Base-by-base conservation (phyloP, 2,797 vertebrate species). In the Lates japonicus region DNA sequence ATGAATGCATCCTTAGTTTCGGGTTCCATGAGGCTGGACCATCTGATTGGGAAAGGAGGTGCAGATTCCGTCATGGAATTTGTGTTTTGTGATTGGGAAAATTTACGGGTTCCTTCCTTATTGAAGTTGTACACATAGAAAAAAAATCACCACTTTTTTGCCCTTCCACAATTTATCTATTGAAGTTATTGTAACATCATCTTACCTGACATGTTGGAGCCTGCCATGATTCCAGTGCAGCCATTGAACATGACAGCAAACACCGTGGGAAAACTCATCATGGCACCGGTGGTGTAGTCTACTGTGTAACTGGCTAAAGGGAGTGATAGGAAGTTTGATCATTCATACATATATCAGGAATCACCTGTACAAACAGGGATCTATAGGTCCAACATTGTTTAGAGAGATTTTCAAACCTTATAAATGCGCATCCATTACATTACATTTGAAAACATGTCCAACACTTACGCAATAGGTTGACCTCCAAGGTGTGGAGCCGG, bases 211-310 rank as follows among this genome's bases (percentile, higher is more conserved):
- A 97, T 96, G 81, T 97, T 97, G 82, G 96, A 96, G 4, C 96
- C 96, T 0, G 96, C 96, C 96, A 97, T 97, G 82, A 97, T 96
- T 19, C 96, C 96, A 0, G 96, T 96, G 88, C 96, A 97, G 58
- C 96, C 96, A 0, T 96, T 97, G 81, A 97, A 97, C 93, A 97
- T 95, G 75, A 97, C 95, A 0, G 96, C 95, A 66, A 97, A 97
- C 33, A 97, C 96, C 0, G 91, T 92, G 61, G 94, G 93, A 10
- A 97, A 97, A 20, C 71, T 96, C 96, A 97, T 97, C 83, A 96
- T 81, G 64, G 85, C 78, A 9, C 93, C 94, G 0, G 97, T 97
- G 55, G 96, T 96, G 75, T 97, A 97, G 83, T 97, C 97, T 48
- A 92, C 86, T 0, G 94, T 94, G 35, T 97, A 97, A 72, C 81